Evolutionary conservation across 2,888 invertebrate genomes (phyloP).

Genomic region (Agrotis puta): DNA sequence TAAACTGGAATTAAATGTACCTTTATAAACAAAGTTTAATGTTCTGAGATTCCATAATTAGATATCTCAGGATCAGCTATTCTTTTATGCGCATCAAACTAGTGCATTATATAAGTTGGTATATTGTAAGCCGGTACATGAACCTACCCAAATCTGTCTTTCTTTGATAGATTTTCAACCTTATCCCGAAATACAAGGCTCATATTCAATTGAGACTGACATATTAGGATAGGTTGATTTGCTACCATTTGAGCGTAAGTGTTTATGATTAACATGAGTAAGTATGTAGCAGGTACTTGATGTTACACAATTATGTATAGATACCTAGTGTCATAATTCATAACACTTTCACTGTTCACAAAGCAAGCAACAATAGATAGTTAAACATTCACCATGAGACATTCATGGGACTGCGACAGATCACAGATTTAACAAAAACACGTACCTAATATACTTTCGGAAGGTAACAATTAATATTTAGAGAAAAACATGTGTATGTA

Average conservation of each 20-base stretch:
- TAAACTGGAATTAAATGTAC: not conserved
- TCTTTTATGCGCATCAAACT: not conserved
- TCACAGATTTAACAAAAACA: not conserved
- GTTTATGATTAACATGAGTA: too few relatives aligned
- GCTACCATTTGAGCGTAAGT: too few relatives aligned
- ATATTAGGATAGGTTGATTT: too few relatives aligned
- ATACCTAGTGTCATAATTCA: not conserved
- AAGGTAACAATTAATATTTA: too few relatives aligned
- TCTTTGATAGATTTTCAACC: too few relatives aligned
- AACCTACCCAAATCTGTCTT: too few relatives aligned
- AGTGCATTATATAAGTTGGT: too few relatives aligned
- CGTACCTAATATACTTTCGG: too few relatives aligned
- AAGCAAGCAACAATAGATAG: constrained; percentile 17
- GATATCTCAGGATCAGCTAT: not conserved
- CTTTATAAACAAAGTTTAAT: not conserved
- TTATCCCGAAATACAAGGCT: too few relatives aligned
- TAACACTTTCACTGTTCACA: constrained; percentile 17
- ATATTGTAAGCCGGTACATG: too few relatives aligned
- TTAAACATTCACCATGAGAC: constrained; percentile 7
- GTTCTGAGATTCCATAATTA: not conserved
- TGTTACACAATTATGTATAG: not conserved
- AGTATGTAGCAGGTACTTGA: not conserved
- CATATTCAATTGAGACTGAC: too few relatives aligned
- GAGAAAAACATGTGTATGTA: not conserved
- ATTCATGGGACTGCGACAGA: not conserved